These are phyloP conservation scores for Rhopilema esculentum DNA, from an alignment of 30 jellyfish, hydroid and myxozoan genomes.

Conservation along the genomic window DNA sequence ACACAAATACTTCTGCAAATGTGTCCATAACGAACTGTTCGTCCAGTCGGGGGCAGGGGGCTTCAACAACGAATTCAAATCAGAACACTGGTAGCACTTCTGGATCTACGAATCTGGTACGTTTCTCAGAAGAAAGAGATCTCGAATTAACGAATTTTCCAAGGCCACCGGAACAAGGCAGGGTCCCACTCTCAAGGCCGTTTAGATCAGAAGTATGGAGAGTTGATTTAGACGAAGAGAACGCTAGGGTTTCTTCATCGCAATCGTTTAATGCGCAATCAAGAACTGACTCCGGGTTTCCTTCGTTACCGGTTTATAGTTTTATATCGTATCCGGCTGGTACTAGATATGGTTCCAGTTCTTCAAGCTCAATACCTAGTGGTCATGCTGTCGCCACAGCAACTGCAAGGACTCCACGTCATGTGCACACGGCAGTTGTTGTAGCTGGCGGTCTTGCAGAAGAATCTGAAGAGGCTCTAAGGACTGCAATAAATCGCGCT, in stretches of 20 bases:
- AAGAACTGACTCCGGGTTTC: no score
- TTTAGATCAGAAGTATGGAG: constrained; percentile 77
- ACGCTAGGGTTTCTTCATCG: constrained; percentile 30
- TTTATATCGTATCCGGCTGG: constrained; percentile 54
- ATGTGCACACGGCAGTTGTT: constrained; percentile 90
- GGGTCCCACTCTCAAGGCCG: no score
- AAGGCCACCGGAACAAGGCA: no score
- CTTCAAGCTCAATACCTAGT: constrained; percentile 25
- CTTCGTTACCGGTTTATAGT: constrained; percentile 64
- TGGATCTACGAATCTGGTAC: no score
- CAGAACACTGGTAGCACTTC: no score
- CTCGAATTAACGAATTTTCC: neutral
- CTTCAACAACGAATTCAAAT: no score
- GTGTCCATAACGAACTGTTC: no score
- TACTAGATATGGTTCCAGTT: constrained; percentile 35
- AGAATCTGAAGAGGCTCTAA: constrained; percentile 62
- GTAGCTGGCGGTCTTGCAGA: constrained; percentile 59
- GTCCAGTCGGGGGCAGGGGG: no score
- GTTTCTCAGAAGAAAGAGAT: neutral
- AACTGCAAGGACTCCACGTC: constrained; percentile 86
- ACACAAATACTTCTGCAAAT: no score
- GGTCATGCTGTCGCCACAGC: constrained; percentile 86
- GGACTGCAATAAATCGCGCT: constrained; percentile 92
- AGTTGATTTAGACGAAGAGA: constrained; percentile 54
- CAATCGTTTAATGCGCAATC: constrained; percentile 18